phyloP scores from a whole-genome alignment of 53 echinoderm and acorn worm species.

The Astropecten irregularis region DNA sequence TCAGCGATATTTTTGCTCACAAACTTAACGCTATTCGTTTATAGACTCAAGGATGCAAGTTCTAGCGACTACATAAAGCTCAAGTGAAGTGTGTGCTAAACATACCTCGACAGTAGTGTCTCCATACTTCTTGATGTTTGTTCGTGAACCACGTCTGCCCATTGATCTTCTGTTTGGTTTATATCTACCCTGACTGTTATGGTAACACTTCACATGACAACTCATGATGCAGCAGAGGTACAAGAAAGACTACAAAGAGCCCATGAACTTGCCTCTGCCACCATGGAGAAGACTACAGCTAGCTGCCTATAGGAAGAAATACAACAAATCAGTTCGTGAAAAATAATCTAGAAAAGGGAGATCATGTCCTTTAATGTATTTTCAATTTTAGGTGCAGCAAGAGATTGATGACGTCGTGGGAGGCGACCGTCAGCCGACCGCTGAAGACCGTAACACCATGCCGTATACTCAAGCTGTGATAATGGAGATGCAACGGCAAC shows the following conservation, averaged over 20 bases:
- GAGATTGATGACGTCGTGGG: constrained; percentile 72
- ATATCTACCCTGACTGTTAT: background rate
- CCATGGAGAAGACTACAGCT: constrained; percentile 29
- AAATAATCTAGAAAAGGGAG: background rate
- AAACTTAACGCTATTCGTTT: no score
- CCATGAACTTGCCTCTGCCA: constrained; percentile 44
- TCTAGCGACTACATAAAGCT: no score
- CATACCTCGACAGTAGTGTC: constrained; percentile 27
- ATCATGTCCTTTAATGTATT: constrained; percentile 41
- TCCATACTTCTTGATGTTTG: constrained; percentile 57
- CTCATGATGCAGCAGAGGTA: constrained; percentile 32
- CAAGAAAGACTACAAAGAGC: constrained; percentile 51
- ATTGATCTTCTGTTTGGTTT: constrained; percentile 45
- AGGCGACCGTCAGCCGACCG: constrained; percentile 57
- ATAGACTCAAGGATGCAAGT: no score
- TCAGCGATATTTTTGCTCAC: no score
- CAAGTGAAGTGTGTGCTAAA: no score
- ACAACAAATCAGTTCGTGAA: constrained; percentile 47
- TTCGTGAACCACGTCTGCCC: constrained; percentile 40
- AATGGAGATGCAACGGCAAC: constrained; percentile 66
- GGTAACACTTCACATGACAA: constrained; percentile 1
- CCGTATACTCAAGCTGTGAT: constrained; percentile 69
- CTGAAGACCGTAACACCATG: constrained; percentile 58
- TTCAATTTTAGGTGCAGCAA: constrained; percentile 38
- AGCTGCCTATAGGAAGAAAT: background rate